A percentile compares a stretch with the other conserved stretches of the same genome.
Conservation (phyloP, 2,113 vertebrate genomes). For the Ochotona princeps region DNA sequence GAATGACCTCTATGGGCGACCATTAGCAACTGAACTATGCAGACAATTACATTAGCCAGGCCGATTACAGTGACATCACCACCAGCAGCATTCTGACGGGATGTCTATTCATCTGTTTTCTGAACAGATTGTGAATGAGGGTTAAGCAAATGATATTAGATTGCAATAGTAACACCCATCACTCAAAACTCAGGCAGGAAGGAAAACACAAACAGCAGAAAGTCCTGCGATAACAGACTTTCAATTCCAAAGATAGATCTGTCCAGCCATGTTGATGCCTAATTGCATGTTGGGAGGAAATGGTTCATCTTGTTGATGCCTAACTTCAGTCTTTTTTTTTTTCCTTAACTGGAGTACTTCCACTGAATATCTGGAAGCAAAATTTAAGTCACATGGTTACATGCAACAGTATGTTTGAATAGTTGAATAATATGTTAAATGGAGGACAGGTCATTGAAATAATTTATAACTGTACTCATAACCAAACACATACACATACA, state of each 20-base stretch:
- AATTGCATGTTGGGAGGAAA: slow-evolving; percentile 28
- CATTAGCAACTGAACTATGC: slow-evolving; percentile 46
- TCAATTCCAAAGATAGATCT: slow-evolving; percentile 63
- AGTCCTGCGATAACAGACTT: slow-evolving; percentile 45
- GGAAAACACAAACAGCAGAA: slow-evolving; percentile 53
- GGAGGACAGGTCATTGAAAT: neutral
- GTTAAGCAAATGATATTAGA: slow-evolving; percentile 66
- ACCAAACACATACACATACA: neutral
- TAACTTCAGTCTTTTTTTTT: slow-evolving; percentile 44
- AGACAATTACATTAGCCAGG: slow-evolving; percentile 65
- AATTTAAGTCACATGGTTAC: slow-evolving; percentile 36
- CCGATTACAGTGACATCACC: slow-evolving; percentile 66
- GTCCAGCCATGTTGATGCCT: slow-evolving; percentile 27
- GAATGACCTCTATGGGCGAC: slow-evolving; percentile 28
- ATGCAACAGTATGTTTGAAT: neutral
- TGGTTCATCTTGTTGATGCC: slow-evolving; percentile 1
- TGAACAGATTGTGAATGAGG: slow-evolving; percentile 63
- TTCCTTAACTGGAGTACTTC: slow-evolving; percentile 37
- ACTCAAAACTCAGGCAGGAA: slow-evolving; percentile 65
- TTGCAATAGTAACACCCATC: slow-evolving; percentile 33
- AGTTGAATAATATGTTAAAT: neutral
- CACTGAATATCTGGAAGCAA: slow-evolving; percentile 14
- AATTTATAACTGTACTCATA: neutral
- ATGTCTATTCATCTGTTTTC: slow-evolving; percentile 69
- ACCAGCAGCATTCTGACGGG: slow-evolving; percentile 50